phyloP scores from a whole-genome alignment of 2,113 vertebrate species.

The Saccopteryx leptura region DNA sequence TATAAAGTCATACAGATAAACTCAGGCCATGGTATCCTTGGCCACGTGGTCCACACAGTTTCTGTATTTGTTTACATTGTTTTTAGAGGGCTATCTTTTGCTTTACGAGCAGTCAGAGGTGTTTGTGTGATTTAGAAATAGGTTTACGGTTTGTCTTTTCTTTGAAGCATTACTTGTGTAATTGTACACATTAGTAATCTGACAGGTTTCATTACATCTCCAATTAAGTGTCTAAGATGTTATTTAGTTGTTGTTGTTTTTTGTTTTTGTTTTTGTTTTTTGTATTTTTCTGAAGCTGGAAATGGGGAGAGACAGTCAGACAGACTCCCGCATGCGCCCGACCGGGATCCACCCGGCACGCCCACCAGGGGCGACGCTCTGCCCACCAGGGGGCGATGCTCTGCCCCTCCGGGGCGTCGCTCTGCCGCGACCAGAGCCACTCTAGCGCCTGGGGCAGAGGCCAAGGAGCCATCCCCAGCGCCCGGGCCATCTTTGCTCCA shows the following conservation, averaged over 20 bases:
- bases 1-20: neutral
- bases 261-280: too few relatives aligned
- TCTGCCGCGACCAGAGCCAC: too few relatives aligned
- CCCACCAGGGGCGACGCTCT: too few relatives aligned
- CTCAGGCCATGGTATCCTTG: neutral
- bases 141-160: conserved; percentile 43
- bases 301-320: too few relatives aligned
- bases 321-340: too few relatives aligned
- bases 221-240: conserved; percentile 64
- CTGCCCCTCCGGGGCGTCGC: too few relatives aligned
- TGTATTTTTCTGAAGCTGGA: too few relatives aligned
- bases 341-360: too few relatives aligned
- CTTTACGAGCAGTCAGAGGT: neutral
- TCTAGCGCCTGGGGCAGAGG: too few relatives aligned
- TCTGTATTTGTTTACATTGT: neutral
- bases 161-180: conserved; percentile 51
- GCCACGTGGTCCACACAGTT: rapidly evolving
- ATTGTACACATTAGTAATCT: conserved; percentile 71
- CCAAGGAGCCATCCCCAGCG: too few relatives aligned
- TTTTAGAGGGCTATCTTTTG: neutral
- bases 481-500: too few relatives aligned
- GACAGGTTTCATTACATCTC: conserved; percentile 61
- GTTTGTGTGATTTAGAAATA: conserved; percentile 46
- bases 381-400: too few relatives aligned
- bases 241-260: conserved; percentile 48